Conservation (phyloP, 2,888 invertebrate genomes). For the Arrhopalites spinosus region DNA sequence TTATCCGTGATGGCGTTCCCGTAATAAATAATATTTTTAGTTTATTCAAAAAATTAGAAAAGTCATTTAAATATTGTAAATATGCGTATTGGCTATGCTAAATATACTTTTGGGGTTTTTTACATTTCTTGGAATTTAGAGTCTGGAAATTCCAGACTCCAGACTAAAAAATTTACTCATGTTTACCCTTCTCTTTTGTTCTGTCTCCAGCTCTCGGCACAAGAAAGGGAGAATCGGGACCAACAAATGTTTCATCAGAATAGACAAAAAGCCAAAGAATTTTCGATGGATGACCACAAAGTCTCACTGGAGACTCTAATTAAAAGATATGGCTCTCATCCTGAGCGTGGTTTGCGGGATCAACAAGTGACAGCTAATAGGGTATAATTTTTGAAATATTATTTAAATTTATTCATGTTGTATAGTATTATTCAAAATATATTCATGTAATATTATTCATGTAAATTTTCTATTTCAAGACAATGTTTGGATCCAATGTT, state of each 20-base stretch:
- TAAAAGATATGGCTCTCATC: slow-evolving; percentile 43
- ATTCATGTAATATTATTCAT: not conserved
- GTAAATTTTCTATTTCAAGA: slow-evolving; percentile 26
- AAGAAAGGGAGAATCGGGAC: too few species aligned
- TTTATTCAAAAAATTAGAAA: not conserved
- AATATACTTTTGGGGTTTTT: too few species aligned
- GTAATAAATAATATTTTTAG: not conserved
- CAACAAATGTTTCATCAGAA: too few species aligned
- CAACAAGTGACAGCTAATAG: slow-evolving; percentile 59
- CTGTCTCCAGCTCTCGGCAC: too few species aligned
- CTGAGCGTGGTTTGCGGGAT: slow-evolving; percentile 59
- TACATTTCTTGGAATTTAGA: too few species aligned
- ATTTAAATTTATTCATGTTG: not conserved
- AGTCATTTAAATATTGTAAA: not conserved
- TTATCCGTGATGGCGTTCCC: not conserved
- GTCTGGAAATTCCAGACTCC: too few species aligned
- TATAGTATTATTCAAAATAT: not conserved
- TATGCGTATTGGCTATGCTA: too few species aligned
- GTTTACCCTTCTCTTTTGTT: too few species aligned
- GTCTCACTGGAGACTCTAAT: slow-evolving; percentile 42
- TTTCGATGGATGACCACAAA: slow-evolving; percentile 47
- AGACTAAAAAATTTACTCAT: too few species aligned
- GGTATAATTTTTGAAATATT: not conserved
- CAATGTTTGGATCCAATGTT: slow-evolving; percentile 60
- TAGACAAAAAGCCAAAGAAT: not conserved